Evolutionary conservation across 2,113 vertebrate genomes (phyloP).

Genomic region (Oenanthe oenanthe): DNA sequence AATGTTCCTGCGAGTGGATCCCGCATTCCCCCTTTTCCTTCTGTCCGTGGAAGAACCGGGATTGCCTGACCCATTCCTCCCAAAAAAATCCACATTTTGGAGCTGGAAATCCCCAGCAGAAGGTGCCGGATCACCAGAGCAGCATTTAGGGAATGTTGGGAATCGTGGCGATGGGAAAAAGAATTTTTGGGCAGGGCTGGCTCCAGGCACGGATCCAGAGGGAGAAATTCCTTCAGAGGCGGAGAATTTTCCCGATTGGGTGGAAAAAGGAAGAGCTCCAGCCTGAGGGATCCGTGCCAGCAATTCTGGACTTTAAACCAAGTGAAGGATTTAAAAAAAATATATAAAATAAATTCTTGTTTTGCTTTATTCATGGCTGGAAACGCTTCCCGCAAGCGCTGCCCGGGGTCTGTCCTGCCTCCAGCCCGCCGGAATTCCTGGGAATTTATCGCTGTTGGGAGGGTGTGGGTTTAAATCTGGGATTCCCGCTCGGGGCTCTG

Average conservation of each 20-base stretch:
- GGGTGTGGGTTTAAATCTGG: not conserved
- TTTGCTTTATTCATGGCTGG: not conserved
- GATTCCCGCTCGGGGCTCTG: not conserved
- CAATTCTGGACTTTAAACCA: not conserved
- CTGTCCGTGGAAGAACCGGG: rapidly evolving
- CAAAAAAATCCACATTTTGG: rapidly evolving
- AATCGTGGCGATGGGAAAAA: not conserved
- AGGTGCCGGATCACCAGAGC: rapidly evolving
- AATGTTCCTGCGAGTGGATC: not conserved
- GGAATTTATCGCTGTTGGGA: not conserved
- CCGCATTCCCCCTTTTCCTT: not conserved
- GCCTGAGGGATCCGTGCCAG: not conserved
- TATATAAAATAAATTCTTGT: not conserved
- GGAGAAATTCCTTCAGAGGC: not conserved
- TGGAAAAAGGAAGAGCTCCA: not conserved
- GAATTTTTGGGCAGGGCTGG: not conserved
- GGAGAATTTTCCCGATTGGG: not conserved
- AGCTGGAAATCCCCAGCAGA: rapidly evolving
- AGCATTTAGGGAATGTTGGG: not conserved
- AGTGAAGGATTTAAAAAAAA: not conserved
- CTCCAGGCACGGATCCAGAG: not conserved
- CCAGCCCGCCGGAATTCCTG: not conserved
- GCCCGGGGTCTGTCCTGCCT: not conserved
- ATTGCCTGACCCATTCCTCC: rapidly evolving
- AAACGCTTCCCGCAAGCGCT: not conserved